Conservation (phyloP, 2,113 vertebrate species). For the Daubentonia madagascariensis region DNA sequence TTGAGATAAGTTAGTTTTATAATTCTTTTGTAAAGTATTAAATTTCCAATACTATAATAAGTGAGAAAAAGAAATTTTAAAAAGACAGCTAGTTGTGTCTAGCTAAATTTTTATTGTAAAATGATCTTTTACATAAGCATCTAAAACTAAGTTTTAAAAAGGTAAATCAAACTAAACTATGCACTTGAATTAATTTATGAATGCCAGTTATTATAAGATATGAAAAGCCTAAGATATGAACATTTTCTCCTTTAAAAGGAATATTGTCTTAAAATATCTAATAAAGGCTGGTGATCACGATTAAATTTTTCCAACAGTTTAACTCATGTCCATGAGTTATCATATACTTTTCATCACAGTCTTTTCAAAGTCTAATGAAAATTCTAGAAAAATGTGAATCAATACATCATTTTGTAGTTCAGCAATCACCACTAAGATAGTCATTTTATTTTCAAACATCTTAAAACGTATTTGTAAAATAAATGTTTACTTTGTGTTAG, state of each 20-base stretch:
- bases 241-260: not conserved
- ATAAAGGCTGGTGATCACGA: not conserved
- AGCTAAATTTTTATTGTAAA: not conserved
- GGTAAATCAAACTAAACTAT: not conserved
- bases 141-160: conserved; percentile 19
- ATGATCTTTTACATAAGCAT: not conserved
- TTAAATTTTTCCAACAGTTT: not conserved
- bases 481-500: not conserved
- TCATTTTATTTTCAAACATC: not conserved
- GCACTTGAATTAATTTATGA: not conserved
- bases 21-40: not conserved
- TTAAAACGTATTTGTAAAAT: not conserved
- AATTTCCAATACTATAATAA: not conserved
- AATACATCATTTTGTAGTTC: not conserved
- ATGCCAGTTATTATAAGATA: not conserved
- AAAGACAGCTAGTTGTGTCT: not conserved
- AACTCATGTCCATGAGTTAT: not conserved
- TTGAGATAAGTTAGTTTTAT: conserved; percentile 1
- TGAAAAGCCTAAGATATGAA: not conserved
- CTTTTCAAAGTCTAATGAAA: not conserved
- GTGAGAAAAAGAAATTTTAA: not conserved
- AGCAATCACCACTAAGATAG: not conserved
- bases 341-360: not conserved
- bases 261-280: not conserved
- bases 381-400: not conserved